Conservation (phyloP, 2,113 vertebrate genomes). For the Clarias magur region DNA sequence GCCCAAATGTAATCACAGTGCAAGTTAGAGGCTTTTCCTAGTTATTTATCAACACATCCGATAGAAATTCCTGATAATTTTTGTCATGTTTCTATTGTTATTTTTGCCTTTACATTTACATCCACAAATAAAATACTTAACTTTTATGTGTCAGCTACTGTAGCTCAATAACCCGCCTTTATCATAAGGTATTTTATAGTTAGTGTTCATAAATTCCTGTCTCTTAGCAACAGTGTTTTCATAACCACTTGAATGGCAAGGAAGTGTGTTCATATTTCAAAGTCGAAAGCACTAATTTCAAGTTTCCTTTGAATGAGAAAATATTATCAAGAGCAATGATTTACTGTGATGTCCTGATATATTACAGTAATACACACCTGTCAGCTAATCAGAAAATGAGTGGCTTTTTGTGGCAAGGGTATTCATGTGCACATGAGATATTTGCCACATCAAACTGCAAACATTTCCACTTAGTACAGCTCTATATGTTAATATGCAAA, state of each 20-base stretch:
- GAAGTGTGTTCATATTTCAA: neutral
- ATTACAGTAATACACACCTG: slow-evolving; percentile 3
- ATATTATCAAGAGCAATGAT: neutral
- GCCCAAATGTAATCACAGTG: neutral
- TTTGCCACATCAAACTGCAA: neutral
- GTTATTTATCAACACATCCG: neutral
- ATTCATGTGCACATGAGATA: slow-evolving; percentile 7
- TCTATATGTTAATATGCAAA: neutral
- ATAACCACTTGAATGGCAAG: neutral
- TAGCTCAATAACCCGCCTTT: neutral
- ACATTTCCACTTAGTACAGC: neutral
- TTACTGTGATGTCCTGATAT: neutral
- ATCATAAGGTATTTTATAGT: neutral
- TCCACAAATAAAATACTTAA: neutral
- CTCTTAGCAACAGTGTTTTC: neutral
- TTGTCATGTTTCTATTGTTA: neutral
- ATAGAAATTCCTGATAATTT: neutral
- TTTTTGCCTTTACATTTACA: neutral
- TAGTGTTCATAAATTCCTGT: neutral
- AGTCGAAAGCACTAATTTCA: neutral
- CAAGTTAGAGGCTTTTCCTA: neutral
- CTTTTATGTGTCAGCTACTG: neutral
- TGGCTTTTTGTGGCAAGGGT: neutral
- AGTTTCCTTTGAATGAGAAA: neutral
- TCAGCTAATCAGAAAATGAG: neutral